These are phyloP conservation scores for Cottus gobio DNA, from an alignment of 2,113 vertebrate species.

Conservation along the genomic window DNA sequence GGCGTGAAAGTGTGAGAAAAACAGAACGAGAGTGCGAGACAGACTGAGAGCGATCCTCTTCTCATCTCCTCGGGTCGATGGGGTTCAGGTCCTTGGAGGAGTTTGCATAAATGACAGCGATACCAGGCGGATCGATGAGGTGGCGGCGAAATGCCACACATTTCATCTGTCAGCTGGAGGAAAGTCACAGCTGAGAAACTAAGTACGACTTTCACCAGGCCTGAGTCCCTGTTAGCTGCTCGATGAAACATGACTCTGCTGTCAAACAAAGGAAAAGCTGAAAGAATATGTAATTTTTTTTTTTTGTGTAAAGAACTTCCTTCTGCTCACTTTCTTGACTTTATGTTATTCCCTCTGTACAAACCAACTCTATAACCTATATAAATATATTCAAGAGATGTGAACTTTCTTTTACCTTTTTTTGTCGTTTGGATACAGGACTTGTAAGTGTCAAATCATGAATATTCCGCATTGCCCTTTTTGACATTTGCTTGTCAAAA, in stretches of 20 bases:
- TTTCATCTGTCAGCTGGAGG: conserved; percentile 40
- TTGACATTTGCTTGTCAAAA: conserved; percentile 14
- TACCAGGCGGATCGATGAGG: conserved; percentile 52
- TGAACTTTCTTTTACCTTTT: background rate
- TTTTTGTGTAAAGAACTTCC: background rate
- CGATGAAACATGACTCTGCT: conserved; percentile 32
- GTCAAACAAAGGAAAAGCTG: conserved; percentile 23
- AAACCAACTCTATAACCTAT: background rate
- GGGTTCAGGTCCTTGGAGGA: conserved; percentile 44
- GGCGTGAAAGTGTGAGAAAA: background rate
- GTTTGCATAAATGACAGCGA: conserved; percentile 64
- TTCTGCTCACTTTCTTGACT: conserved; percentile 19
- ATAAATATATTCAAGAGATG: background rate
- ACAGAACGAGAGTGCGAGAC: background rate
- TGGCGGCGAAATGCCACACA: conserved; percentile 48
- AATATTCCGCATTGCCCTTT: background rate
- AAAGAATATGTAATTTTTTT: background rate
- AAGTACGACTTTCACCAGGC: background rate
- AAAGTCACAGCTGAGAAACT: conserved; percentile 61
- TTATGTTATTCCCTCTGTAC: background rate
- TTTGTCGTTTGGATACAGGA: background rate
- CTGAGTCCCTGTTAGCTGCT: conserved; percentile 29
- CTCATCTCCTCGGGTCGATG: conserved; percentile 52
- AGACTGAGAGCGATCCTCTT: background rate
- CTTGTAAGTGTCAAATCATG: background rate